Conservation (phyloP, 2,113 vertebrate genomes). For the Hippocampus zosterae region DNA sequence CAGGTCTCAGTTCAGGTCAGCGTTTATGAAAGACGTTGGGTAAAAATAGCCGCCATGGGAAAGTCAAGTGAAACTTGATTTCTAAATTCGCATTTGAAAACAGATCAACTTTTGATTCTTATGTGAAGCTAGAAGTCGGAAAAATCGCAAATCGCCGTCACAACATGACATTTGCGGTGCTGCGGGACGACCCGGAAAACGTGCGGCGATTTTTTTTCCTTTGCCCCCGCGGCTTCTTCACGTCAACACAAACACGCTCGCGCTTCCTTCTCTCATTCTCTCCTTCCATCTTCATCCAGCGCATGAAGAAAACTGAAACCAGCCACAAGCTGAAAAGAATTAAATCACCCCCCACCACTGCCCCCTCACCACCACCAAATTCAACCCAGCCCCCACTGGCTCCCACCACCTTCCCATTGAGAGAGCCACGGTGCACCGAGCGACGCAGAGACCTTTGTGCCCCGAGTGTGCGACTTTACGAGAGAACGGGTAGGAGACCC, state of each 20-base stretch:
- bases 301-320: slow-evolving; percentile 63
- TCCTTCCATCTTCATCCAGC: slow-evolving; percentile 38
- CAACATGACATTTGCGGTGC: background rate
- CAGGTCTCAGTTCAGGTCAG: too few species aligned
- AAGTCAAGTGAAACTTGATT: too few species aligned
- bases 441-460: slow-evolving; percentile 28
- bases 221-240: background rate
- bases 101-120: background rate
- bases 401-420: slow-evolving; percentile 21
- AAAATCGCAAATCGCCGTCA: background rate
- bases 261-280: slow-evolving; percentile 21
- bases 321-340: slow-evolving; percentile 67
- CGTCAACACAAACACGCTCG: slow-evolving; percentile 16
- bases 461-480: slow-evolving; percentile 15
- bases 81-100: too few species aligned
- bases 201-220: background rate
- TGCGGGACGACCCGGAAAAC: background rate
- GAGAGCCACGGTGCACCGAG: background rate
- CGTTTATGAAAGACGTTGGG: too few species aligned
- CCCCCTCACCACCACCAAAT: background rate
- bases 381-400: background rate
- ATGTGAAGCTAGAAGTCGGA: background rate
- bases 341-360: slow-evolving; percentile 24
- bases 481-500: slow-evolving; percentile 32
- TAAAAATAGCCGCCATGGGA: too few species aligned